Evolutionary conservation across 2,888 invertebrate genomes (phyloP).

Genomic region (Nyleta sp.): DNA sequence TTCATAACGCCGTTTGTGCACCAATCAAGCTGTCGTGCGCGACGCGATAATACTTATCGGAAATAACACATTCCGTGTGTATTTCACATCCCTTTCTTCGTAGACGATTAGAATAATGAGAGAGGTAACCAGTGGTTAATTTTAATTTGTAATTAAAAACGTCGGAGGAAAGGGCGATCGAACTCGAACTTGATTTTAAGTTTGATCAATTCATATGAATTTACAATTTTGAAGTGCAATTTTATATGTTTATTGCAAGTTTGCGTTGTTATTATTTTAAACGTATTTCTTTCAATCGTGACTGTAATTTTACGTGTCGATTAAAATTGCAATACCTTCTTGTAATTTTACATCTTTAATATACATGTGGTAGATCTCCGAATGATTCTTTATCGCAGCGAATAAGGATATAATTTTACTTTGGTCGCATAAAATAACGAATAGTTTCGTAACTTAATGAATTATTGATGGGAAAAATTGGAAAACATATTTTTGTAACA

Average conservation of each 20-base stretch:
- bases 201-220: too few relatives aligned
- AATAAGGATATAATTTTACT: not conserved
- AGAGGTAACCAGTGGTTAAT: not conserved
- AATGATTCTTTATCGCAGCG: not conserved
- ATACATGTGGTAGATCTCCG: too few relatives aligned
- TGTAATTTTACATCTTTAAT: too few relatives aligned
- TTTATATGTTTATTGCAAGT: too few relatives aligned
- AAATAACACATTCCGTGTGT: constrained; percentile 48
- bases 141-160: constrained; percentile 14
- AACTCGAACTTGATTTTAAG: too few relatives aligned
- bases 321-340: too few relatives aligned
- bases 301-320: too few relatives aligned
- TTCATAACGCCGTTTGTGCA: constrained; percentile 36
- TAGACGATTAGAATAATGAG: constrained; percentile 32
- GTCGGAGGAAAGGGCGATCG: not conserved
- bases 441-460: constrained; percentile 13
- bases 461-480: constrained; percentile 29
- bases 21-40: constrained; percentile 45
- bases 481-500: not conserved
- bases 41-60: constrained; percentile 41
- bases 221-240: too few relatives aligned
- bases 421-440: not conserved
- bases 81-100: constrained; percentile 29
- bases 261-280: too few relatives aligned
- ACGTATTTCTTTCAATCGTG: too few relatives aligned